phyloP scores from a whole-genome alignment of 1,140 invertebrate species.

The Pantala flavescens region DNA sequence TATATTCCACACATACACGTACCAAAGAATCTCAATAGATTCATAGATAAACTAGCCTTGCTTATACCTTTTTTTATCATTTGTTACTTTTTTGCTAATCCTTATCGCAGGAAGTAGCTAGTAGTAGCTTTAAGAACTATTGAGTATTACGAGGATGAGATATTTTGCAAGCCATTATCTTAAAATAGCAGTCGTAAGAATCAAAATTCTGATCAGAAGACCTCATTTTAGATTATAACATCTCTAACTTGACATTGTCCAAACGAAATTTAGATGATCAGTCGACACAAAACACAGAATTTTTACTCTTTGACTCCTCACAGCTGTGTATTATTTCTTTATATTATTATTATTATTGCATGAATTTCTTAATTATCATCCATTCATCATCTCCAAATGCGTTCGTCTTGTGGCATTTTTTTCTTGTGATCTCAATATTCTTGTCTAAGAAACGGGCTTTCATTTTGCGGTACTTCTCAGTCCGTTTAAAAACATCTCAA shows the following conservation, averaged over 20 bases:
- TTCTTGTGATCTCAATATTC: not conserved
- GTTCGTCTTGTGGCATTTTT: not conserved
- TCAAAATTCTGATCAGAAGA: too few relatives aligned
- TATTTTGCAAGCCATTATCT: too few relatives aligned
- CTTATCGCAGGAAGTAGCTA: not conserved
- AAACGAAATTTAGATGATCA: not conserved
- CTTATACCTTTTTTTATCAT: conserved; percentile 12
- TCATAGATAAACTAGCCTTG: not conserved
- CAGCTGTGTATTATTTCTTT: not conserved
- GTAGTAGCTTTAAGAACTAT: not conserved
- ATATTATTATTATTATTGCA: not conserved
- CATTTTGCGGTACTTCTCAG: too few relatives aligned
- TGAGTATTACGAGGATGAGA: too few relatives aligned
- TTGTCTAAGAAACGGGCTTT: too few relatives aligned
- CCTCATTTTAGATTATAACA: too few relatives aligned
- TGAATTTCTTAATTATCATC: not conserved
- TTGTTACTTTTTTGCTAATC: conserved; percentile 4
- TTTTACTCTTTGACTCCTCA: not conserved
- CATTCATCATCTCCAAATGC: not conserved
- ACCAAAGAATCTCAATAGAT: not conserved
- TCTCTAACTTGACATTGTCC: not conserved
- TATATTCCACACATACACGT: not conserved
- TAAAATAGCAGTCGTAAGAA: too few relatives aligned
- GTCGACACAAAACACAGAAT: not conserved
- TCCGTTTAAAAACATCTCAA: too few relatives aligned